Evolutionary conservation across 92 coral and sea anemone genomes (phyloP).

Genomic region (Nematostella vectensis): DNA sequence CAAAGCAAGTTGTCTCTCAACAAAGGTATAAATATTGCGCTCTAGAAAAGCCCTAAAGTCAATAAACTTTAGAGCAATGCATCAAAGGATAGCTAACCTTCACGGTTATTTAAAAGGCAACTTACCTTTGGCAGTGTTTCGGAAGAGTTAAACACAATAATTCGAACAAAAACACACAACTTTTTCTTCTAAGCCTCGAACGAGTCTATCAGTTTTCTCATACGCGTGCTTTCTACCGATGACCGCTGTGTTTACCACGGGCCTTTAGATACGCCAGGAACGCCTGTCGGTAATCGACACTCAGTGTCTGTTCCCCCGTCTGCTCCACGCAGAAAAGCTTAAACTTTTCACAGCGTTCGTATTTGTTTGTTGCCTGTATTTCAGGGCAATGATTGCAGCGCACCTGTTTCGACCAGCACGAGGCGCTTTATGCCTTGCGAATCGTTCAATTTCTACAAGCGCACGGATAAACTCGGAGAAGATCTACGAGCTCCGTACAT

Average conservation of each 20-base stretch:
- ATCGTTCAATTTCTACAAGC: conserved; percentile 12
- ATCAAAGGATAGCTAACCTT: too few species aligned
- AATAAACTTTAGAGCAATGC: too few species aligned
- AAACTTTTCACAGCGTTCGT: too few species aligned
- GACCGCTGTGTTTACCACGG: conserved; percentile 5
- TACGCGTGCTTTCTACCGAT: conserved; percentile 6
- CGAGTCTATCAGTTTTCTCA: background rate
- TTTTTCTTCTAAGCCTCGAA: background rate
- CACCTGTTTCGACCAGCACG: background rate
- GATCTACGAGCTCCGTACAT: conserved; percentile 77
- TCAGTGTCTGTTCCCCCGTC: too few species aligned
- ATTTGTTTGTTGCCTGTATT: too few species aligned
- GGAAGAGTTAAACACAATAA: background rate
- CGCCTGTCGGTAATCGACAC: conserved; percentile 11
- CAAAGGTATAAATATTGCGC: too few species aligned
- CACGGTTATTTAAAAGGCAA: too few species aligned
- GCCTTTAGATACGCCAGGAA: conserved; percentile 1
- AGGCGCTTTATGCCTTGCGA: background rate
- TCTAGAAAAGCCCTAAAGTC: too few species aligned
- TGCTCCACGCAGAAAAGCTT: too few species aligned
- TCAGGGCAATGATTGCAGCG: background rate
- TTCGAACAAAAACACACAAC: background rate
- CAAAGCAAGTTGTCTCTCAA: too few species aligned
- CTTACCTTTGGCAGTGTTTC: background rate
- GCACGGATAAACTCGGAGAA: conserved; percentile 17